Evolutionary conservation across 2,113 vertebrate genomes (phyloP), one percentile per base, ranked within the genome.

Genomic region (Ancistrus triradiatus): DNA sequence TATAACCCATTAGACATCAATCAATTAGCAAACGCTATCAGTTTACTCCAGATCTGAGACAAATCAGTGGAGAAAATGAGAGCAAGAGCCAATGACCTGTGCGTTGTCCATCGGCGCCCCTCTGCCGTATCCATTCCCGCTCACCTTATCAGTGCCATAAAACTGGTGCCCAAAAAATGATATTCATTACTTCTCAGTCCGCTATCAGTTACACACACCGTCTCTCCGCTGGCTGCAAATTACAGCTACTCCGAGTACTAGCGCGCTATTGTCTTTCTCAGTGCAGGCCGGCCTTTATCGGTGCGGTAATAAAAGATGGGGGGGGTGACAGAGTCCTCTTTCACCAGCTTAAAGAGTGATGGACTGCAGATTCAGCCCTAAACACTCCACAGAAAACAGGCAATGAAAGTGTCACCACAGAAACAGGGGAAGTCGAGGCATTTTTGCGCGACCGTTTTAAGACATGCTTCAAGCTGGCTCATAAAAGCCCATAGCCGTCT

Each of bases 101-200:
- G 70, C 70, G 58, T 38, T 7, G 63, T 75, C 74, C 72, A 38
- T 80, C 72, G 76, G 74, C 77, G 76, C 71, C 75, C 56, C 70
- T 75, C 76, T 66, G 65, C 76, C 65, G 69, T 66, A 73, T 74
- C 73, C 59, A 57, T 75, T 79, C 75, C 70, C 60, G 75, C 74
- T 78, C 75, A 69, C 65, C 81, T 85, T 85, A 86, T 85, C 63
- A 63, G 61, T 4, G 7, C 70, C 69, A 69, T 70, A 71, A 75
- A 85, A 80, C 68, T 78, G 69, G 65, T 62, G 74, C 73, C 73
- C 69, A 52, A 70, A 90, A 92, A 92, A 92, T 90, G 81, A 92
- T 91, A 92, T 91, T 91, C 88, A 93, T 91, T 91, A 90, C 91
- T 91, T 93, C 90, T 91, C 87, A 86, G 87, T 88, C 86, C 83